Conservation (phyloP, 1,140 invertebrate genomes). For the Papilio polyxenes region DNA sequence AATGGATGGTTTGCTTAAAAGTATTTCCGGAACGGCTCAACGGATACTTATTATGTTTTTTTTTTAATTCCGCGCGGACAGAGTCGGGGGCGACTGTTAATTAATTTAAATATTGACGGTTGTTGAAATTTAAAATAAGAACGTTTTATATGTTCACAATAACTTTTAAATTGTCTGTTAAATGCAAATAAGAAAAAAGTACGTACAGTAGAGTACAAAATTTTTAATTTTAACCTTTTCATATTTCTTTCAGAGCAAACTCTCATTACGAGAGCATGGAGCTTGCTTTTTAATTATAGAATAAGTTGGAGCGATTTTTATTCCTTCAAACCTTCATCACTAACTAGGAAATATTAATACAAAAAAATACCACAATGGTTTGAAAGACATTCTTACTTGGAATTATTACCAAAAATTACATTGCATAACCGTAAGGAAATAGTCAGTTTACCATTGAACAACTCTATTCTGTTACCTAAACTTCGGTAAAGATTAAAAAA, state of each 20-base stretch:
- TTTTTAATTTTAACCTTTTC: slow-evolving; percentile 3
- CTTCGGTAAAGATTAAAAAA: background rate
- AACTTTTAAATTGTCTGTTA: too few species aligned
- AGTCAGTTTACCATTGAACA: background rate
- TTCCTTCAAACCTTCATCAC: background rate
- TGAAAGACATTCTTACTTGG: background rate
- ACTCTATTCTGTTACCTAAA: background rate
- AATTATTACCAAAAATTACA: background rate
- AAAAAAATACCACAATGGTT: background rate
- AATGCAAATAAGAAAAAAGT: too few species aligned
- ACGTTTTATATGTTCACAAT: background rate
- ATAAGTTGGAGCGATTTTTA: background rate
- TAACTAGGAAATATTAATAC: background rate
- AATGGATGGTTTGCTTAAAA: too few species aligned
- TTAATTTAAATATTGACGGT: too few species aligned
- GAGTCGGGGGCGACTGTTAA: too few species aligned
- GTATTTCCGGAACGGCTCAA: too few species aligned
- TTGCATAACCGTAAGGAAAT: background rate
- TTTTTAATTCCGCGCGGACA: too few species aligned
- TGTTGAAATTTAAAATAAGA: too few species aligned
- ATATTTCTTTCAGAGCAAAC: background rate
- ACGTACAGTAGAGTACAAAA: background rate
- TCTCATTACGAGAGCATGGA: background rate
- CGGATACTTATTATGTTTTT: too few species aligned
- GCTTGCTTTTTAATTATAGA: background rate